phyloP scores from a whole-genome alignment of 2,888 invertebrate genomes.

The Acanthosepion pharaonis region DNA sequence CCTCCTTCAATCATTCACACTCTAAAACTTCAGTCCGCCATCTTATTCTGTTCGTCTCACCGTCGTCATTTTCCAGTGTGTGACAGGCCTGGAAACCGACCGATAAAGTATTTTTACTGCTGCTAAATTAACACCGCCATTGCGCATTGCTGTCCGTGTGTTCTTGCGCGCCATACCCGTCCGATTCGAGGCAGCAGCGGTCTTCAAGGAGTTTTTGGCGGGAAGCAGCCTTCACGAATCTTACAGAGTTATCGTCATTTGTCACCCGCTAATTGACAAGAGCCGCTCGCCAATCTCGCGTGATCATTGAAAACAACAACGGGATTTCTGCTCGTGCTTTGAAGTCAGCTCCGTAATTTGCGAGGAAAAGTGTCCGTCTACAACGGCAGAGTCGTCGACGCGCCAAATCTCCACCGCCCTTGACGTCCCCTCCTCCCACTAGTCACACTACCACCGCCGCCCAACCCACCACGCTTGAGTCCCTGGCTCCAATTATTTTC shows the following conservation, averaged over 20 bases:
- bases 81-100: background rate
- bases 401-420: background rate
- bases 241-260: background rate
- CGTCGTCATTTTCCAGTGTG: background rate
- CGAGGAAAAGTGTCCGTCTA: background rate
- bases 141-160: background rate
- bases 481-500: conserved; percentile 33
- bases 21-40: background rate
- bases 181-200: background rate
- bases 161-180: background rate
- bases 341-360: conserved; percentile 33
- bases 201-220: conserved; percentile 20
- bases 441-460: background rate
- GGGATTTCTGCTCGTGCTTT: conserved; percentile 18
- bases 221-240: background rate
- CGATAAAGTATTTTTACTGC: background rate
- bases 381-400: background rate
- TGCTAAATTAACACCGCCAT: background rate
- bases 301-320: conserved; percentile 22
- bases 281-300: conserved; percentile 33
- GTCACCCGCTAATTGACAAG: conserved; percentile 33
- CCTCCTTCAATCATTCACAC: background rate
- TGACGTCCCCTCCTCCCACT: background rate
- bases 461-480: background rate
- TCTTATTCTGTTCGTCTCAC: background rate